phyloP scores from a whole-genome alignment of 2,888 invertebrate species.

The Marasmarcha lunaedactyla region DNA sequence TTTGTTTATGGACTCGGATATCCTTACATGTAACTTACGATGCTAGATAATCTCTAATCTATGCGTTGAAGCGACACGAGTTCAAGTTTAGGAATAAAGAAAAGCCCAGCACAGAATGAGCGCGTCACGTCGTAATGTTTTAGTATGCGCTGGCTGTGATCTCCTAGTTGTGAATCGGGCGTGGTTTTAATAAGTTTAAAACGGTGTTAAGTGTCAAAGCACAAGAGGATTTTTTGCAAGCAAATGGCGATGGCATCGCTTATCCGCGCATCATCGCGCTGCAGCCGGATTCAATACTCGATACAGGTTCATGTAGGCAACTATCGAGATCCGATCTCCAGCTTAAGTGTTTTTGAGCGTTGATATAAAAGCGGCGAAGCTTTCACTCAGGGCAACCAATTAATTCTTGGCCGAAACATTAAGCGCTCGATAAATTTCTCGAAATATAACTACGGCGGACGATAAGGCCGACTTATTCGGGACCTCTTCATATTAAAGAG shows the following conservation, averaged over 20 bases:
- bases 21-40: neutral
- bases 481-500: constrained; percentile 51
- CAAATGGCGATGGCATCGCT: neutral
- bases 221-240: neutral
- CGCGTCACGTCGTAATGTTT: too few relatives aligned
- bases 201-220: neutral
- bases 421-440: constrained; percentile 54
- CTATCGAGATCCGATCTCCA: constrained; percentile 31
- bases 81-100: too few relatives aligned
- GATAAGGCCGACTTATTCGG: constrained; percentile 44
- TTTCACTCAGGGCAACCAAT: constrained; percentile 50
- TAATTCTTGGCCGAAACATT: constrained; percentile 55
- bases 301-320: constrained; percentile 7
- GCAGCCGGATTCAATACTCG: constrained; percentile 5
- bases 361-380: constrained; percentile 47
- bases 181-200: too few relatives aligned
- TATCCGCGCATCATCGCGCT: constrained; percentile 1
- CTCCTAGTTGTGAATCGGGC: too few relatives aligned
- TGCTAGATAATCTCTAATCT: too few relatives aligned
- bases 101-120: too few relatives aligned
- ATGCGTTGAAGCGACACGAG: too few relatives aligned
- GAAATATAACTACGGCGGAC: constrained; percentile 31
- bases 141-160: too few relatives aligned
- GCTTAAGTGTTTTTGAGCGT: constrained; percentile 43
- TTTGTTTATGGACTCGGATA: constrained; percentile 1